Evolutionary conservation across 2,888 invertebrate species (phyloP).

Genomic region (Ligdia adustata): DNA sequence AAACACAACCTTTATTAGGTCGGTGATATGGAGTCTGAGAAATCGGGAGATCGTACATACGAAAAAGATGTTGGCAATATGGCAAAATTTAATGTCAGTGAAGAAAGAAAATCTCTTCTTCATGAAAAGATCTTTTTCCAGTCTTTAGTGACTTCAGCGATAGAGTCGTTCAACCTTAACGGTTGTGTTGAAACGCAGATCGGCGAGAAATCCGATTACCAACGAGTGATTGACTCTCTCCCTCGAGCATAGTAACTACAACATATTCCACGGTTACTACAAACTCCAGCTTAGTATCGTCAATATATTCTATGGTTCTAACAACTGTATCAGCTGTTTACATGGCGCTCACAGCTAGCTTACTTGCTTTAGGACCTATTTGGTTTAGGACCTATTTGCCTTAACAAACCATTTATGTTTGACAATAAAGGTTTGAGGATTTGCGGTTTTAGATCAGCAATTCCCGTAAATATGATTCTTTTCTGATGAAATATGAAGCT

Average conservation of each 20-base stretch:
- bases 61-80: no score
- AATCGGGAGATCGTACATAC: no score
- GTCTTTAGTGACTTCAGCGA: no score
- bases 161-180: constrained; percentile 40
- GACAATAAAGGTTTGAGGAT: no score
- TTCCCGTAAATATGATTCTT: no score
- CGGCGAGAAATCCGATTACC: constrained; percentile 58
- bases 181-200: constrained; percentile 32
- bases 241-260: constrained; percentile 5
- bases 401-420: not conserved
- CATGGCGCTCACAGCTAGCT: constrained; percentile 27
- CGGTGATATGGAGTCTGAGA: no score
- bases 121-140: no score
- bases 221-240: constrained; percentile 54
- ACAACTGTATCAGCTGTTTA: constrained; percentile 26
- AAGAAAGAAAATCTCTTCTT: no score
- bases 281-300: not conserved
- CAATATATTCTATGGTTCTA: not conserved
- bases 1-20: no score
- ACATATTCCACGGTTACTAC: constrained; percentile 9
- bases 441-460: no score
- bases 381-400: not conserved
- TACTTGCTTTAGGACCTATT: constrained; percentile 7
- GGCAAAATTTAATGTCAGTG: no score
- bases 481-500: no score